Percentiles rank a stretch among this genome's conserved stretches.
phyloP scores from a whole-genome alignment of 2,888 invertebrate genomes.

The Siphlonurus alternatus region DNA sequence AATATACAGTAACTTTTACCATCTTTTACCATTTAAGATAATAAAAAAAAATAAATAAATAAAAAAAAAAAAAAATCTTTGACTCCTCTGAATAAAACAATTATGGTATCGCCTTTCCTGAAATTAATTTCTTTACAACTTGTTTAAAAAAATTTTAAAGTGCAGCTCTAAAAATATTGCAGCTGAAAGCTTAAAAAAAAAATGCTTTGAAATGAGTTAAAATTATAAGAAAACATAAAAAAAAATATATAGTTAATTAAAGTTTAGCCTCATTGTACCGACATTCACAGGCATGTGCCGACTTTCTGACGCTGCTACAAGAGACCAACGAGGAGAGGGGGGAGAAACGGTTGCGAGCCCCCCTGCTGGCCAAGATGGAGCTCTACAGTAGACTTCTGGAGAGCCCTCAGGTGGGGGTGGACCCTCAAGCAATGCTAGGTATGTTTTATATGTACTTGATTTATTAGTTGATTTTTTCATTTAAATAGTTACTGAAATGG shows the following conservation, averaged over 20 bases:
- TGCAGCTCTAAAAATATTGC: too few relatives aligned
- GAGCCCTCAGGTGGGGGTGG: constrained; percentile 22
- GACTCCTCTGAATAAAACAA: not conserved
- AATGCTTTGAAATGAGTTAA: too few relatives aligned
- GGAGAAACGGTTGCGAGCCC: constrained; percentile 41
- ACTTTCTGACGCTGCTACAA: constrained; percentile 24
- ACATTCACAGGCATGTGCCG: constrained; percentile 23
- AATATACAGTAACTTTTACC: too few relatives aligned
- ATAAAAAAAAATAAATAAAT: not conserved
- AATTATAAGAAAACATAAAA: not conserved
- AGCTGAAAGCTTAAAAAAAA: too few relatives aligned
- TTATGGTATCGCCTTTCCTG: too few relatives aligned
- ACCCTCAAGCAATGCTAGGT: not conserved
- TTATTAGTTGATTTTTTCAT: too few relatives aligned
- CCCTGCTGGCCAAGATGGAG: constrained; percentile 69
- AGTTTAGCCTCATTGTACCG: too few relatives aligned
- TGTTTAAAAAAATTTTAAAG: too few relatives aligned
- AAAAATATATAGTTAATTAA: too few relatives aligned
- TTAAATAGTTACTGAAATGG: too few relatives aligned
- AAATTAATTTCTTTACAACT: too few relatives aligned
- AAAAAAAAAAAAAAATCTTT: not conserved
- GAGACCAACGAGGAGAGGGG: constrained; percentile 9
- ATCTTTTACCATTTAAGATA: not conserved
- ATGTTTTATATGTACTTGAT: too few relatives aligned
- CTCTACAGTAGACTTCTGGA: constrained; percentile 45